A percentile compares a stretch with the other conserved stretches of the same genome.
These are phyloP conservation scores for Pararge aegeria DNA, from an alignment of 1,140 invertebrate genomes.

Conservation along the genomic window DNA sequence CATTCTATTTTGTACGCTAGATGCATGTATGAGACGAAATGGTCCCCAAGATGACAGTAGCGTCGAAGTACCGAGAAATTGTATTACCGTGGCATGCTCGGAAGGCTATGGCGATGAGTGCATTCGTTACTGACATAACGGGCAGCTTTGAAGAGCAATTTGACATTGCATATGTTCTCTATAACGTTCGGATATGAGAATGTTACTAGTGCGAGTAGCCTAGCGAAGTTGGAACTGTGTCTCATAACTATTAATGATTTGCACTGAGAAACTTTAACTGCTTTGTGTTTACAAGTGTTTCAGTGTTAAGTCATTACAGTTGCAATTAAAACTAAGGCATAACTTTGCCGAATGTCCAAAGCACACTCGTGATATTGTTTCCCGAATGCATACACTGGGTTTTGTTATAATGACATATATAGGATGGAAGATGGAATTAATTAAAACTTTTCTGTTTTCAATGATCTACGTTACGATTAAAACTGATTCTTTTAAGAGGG, in stretches of 20 bases:
- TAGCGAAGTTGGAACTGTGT: conserved; percentile 7
- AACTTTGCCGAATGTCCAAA: conserved; percentile 14
- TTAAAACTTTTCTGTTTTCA: too few species aligned
- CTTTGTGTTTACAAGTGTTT: conserved; percentile 3
- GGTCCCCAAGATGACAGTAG: conserved; percentile 66
- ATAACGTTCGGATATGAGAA: neutral
- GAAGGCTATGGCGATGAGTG: conserved; percentile 56
- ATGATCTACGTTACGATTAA: too few species aligned
- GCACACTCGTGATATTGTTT: conserved; percentile 3
- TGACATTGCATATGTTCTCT: conserved; percentile 24
- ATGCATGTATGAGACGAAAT: conserved; percentile 66
- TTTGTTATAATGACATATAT: neutral
- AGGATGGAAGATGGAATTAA: too few species aligned
- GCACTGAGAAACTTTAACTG: neutral
- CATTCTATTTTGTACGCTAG: conserved; percentile 12
- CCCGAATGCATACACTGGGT: conserved; percentile 3
- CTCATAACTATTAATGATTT: conserved; percentile 6
- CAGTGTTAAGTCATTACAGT: conserved; percentile 16
- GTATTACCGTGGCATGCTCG: conserved; percentile 59
- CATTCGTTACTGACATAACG: conserved; percentile 62
- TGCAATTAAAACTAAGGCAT: conserved; percentile 21
- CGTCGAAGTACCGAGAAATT: conserved; percentile 58
- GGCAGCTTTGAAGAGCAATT: conserved; percentile 45
- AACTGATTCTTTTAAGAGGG: too few species aligned
- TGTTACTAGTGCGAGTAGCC: neutral